Conservation (phyloP, 2,888 invertebrate genomes). For the Antheraea yamamai region DNA sequence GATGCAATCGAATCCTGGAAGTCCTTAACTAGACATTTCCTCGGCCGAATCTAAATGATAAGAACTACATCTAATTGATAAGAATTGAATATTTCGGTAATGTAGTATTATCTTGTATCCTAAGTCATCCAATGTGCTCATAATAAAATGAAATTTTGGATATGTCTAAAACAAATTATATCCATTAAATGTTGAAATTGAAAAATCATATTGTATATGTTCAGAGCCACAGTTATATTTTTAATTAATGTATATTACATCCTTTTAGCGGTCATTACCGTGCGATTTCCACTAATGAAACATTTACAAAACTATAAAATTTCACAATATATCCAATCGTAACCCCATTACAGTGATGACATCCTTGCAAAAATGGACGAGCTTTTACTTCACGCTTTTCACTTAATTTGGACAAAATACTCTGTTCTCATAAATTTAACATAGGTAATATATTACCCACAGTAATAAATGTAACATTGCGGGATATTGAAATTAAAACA, state of each 20-base stretch:
- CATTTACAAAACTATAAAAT: background rate
- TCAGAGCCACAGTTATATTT: background rate
- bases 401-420: background rate
- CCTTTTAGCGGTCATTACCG: background rate
- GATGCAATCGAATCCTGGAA: no score
- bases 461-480: slow-evolving; percentile 15
- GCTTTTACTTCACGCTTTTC: background rate
- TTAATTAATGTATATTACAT: background rate
- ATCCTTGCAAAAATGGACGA: background rate
- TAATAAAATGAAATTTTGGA: no score
- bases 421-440: background rate
- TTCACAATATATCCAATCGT: background rate
- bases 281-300: no score
- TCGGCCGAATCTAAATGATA: background rate
- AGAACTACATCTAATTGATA: no score
- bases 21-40: background rate
- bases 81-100: background rate
- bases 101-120: background rate
- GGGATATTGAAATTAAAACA: slow-evolving; percentile 23
- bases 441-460: background rate
- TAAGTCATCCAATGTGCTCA: background rate
- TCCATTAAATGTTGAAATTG: background rate
- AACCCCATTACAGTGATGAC: background rate
- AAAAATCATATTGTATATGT: background rate
- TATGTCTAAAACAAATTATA: no score